A percentile compares a stretch with the other conserved stretches of the same genome.
These are phyloP conservation scores for Orthonychiurus folsomi DNA, from an alignment of 2,888 invertebrate species.

Conservation along the genomic window DNA sequence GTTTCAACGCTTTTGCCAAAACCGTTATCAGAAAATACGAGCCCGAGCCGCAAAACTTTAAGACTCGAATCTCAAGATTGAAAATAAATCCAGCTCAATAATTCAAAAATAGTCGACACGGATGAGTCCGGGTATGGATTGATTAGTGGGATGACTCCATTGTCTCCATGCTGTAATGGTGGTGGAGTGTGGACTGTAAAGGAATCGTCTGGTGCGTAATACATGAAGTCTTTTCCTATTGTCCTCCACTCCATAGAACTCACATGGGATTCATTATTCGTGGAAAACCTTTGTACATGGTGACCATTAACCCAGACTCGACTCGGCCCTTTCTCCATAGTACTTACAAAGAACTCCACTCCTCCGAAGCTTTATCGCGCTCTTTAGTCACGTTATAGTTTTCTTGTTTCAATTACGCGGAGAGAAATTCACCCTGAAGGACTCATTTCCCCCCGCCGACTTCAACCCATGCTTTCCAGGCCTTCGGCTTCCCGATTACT, in stretches of 20 bases:
- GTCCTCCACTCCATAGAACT: background rate
- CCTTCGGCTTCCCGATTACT: too few species aligned
- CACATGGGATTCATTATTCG: background rate
- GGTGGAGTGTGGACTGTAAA: too few species aligned
- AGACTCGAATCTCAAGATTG: too few species aligned
- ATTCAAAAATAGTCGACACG: too few species aligned
- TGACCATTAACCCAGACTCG: background rate
- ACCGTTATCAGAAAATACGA: too few species aligned
- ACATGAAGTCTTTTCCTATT: background rate
- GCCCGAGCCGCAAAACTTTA: too few species aligned
- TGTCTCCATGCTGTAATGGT: too few species aligned
- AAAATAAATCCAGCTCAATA: too few species aligned
- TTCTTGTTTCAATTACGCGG: constrained; percentile 23
- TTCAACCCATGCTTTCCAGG: background rate
- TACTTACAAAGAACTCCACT: background rate
- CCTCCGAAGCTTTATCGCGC: background rate
- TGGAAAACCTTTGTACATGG: background rate
- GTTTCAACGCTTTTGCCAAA: too few species aligned
- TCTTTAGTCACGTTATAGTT: constrained; percentile 3
- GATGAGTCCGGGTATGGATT: too few species aligned
- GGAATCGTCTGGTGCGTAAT: background rate
- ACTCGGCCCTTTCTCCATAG: background rate
- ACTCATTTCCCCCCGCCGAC: constrained; percentile 13
- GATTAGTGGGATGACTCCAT: too few species aligned
- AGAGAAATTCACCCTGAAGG: constrained; percentile 22